Evolutionary conservation across 2,888 invertebrate genomes (phyloP).

Genomic region (Anaspis maculata): DNA sequence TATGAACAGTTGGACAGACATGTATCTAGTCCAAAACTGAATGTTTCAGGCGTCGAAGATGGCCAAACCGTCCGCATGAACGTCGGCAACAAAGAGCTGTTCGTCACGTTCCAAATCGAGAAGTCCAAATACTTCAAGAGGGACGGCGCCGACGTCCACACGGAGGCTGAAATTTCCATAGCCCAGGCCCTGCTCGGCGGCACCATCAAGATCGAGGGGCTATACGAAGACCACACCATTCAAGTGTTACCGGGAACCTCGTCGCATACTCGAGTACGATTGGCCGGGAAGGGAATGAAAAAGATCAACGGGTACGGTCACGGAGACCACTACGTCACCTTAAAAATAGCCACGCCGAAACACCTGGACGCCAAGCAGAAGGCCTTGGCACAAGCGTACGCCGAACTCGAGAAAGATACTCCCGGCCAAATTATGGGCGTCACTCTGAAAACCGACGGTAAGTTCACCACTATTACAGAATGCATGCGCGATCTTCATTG

Average conservation of each 20-base stretch:
- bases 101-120: conserved; percentile 88
- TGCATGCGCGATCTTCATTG: too few species aligned
- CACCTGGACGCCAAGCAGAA: conserved; percentile 71
- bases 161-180: conserved; percentile 83
- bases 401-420: conserved; percentile 84
- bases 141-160: conserved; percentile 93
- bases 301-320: conserved; percentile 82
- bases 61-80: conserved; percentile 95
- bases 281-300: conserved; percentile 88
- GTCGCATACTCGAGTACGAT: conserved; percentile 79
- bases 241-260: conserved; percentile 89
- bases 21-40: too few species aligned
- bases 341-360: conserved; percentile 83
- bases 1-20: too few species aligned
- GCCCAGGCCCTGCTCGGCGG: conserved; percentile 93
- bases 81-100: conserved; percentile 84
- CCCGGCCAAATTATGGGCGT: conserved; percentile 90
- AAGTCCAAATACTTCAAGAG: conserved; percentile 82
- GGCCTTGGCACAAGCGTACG: conserved; percentile 79
- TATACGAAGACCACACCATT: conserved; percentile 90
- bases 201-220: conserved; percentile 81
- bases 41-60: too few species aligned
- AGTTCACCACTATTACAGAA: too few species aligned
- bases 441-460: conserved; percentile 71
- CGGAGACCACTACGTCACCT: conserved; percentile 93